These are phyloP conservation scores for Clunio marinus DNA, from an alignment of 2,888 invertebrate genomes.

Conservation along the genomic window DNA sequence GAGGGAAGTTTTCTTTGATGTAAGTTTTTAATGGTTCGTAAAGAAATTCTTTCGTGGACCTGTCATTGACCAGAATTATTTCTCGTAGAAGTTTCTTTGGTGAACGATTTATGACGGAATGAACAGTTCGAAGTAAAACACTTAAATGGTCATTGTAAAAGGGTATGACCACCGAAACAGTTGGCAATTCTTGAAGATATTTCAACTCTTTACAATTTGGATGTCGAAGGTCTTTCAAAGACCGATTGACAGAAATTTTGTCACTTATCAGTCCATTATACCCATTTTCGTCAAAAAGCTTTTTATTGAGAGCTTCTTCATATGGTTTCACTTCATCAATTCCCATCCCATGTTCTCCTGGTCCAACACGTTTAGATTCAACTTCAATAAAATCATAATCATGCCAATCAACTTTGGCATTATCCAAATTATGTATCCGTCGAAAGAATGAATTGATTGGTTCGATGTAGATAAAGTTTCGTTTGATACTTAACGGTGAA, in stretches of 20 bases:
- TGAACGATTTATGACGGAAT: slow-evolving; percentile 77
- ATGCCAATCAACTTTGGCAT: slow-evolving; percentile 30
- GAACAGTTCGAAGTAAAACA: slow-evolving; percentile 71
- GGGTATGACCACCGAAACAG: slow-evolving; percentile 85
- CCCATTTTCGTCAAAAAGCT: slow-evolving; percentile 25
- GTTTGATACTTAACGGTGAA: not conserved
- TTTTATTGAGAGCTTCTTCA: not conserved
- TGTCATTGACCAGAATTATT: slow-evolving; percentile 84
- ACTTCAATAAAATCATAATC: slow-evolving; percentile 14
- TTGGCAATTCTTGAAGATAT: slow-evolving; percentile 67
- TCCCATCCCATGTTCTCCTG: slow-evolving; percentile 11
- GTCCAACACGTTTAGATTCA: not conserved
- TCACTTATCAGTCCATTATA: slow-evolving; percentile 29
- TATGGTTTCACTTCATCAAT: not conserved
- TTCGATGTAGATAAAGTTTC: slow-evolving; percentile 28
- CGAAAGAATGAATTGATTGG: slow-evolving; percentile 23
- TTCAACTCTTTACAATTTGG: slow-evolving; percentile 59
- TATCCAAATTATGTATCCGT: not conserved
- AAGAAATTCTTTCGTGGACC: slow-evolving; percentile 68
- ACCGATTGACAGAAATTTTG: slow-evolving; percentile 30
- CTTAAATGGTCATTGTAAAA: slow-evolving; percentile 92
- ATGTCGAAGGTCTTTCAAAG: slow-evolving; percentile 15
- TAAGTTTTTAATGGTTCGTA: slow-evolving; percentile 71
- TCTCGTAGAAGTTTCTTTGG: slow-evolving; percentile 75
- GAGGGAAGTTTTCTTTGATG: slow-evolving; percentile 59